Evolutionary conservation across 2,888 invertebrate species (phyloP), one percentile per base, ranked within the genome.

Genomic region (Anoplius nigerrimus): DNA sequence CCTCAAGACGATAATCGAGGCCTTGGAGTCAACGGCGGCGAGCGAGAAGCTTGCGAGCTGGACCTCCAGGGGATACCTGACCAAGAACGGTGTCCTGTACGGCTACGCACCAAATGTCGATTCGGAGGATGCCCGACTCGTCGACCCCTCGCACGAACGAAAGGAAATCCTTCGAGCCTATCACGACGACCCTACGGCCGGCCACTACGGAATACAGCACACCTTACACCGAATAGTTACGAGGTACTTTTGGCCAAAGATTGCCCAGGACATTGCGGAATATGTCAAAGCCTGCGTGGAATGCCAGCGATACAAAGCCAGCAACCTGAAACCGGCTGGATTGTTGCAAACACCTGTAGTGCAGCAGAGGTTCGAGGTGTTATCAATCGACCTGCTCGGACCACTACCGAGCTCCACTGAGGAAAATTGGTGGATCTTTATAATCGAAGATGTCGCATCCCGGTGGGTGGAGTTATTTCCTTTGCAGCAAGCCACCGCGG

Each of bases 131-230:
- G 73, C 83, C 0, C 82, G 83, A 62, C 55, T 77, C 1, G 80
- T 85, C 0, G 71, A 83, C 0, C 78, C 81, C 0, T 15, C 6
- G n/a, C 69, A 74, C 2, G 76, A 73, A 48, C 58, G 73, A 24
- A 13, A 15, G 2, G 22, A 11, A 5, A 21, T 54, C 0, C 34
- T 72, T 0, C 11, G 18, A 0, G 2, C 22, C 5, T 79, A 76
- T 16, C 83, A 83, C 90, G 90, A 74, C 89, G 89, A 81, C 68
- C 87, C n/a, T 89, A 90, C 59, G 89, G 90, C 0, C 8, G 79
- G 0, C 89, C 90, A 89, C 81, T 85, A 66, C 53, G 67, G 4
- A 74, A 81, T 0, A 3, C 62, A 2, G 80, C 82, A 0, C 48
- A 69, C 0, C 88, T 18, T 71, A 0, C 51, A 71, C 13, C 58